Conservation (phyloP, 2,888 invertebrate genomes). For the Perizoma flavofasciatum region DNA sequence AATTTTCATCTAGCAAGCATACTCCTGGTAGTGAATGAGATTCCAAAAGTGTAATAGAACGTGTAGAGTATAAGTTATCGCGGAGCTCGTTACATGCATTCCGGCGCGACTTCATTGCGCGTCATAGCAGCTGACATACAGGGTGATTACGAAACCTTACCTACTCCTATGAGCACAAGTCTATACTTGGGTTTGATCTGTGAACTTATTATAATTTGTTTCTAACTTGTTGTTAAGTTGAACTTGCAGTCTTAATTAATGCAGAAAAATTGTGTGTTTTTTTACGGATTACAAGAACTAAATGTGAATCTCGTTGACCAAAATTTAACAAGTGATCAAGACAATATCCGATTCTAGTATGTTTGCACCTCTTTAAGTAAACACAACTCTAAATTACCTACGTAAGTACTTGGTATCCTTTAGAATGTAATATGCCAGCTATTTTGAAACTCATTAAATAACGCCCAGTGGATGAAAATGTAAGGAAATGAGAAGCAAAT, state of each 20-base stretch:
- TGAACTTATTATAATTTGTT: constrained; percentile 10
- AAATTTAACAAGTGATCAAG: no score
- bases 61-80: constrained; percentile 74
- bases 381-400: no score
- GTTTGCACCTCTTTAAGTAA: no score
- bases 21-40: constrained; percentile 66
- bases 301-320: no score
- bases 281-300: no score
- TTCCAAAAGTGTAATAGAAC: constrained; percentile 74
- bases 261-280: no score
- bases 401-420: no score
- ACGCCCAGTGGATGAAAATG: constrained; percentile 37
- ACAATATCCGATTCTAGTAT: no score
- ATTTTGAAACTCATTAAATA: constrained; percentile 18
- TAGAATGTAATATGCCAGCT: constrained; percentile 8
- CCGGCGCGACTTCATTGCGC: constrained; percentile 50
- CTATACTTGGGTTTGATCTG: not conserved
- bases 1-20: not conserved
- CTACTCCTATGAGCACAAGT: not conserved
- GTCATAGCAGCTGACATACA: constrained; percentile 49
- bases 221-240: not conserved
- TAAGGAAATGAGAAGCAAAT: constrained; percentile 42
- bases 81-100: constrained; percentile 71
- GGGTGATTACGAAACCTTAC: constrained; percentile 24
- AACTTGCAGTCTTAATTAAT: no score